A percentile compares a stretch with the other conserved stretches of the same genome.
phyloP scores from a whole-genome alignment of 2,888 invertebrate species.

The Hyalella azteca region DNA sequence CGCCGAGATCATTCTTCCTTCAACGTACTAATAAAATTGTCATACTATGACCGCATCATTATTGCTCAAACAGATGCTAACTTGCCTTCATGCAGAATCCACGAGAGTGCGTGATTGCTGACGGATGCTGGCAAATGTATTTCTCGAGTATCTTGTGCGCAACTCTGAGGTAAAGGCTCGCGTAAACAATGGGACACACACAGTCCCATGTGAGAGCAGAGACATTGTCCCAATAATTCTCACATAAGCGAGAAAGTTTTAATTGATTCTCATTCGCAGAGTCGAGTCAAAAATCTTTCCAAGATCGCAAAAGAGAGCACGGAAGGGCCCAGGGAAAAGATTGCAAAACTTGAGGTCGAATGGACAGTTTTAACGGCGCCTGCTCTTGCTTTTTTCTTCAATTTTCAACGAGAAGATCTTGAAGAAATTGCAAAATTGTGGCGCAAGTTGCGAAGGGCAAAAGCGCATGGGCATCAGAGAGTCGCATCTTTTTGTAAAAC shows the following conservation, averaged over 20 bases:
- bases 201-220: constrained; percentile 1
- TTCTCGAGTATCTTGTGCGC: too few relatives aligned
- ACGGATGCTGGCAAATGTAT: too few relatives aligned
- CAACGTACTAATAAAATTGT: too few relatives aligned
- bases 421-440: constrained; percentile 23
- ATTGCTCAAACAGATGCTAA: too few relatives aligned
- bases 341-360: constrained; percentile 27
- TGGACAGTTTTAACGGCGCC: constrained; percentile 10
- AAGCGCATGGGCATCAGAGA: neutral
- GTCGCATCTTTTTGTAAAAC: too few relatives aligned
- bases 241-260: constrained; percentile 35
- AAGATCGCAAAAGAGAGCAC: constrained; percentile 22
- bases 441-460: constrained; percentile 9
- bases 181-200: too few relatives aligned
- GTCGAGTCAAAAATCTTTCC: constrained; percentile 24
- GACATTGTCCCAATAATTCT: constrained; percentile 33
- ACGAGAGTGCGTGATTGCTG: too few relatives aligned
- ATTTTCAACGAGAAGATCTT: constrained; percentile 22
- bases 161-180: too few relatives aligned
- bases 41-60: too few relatives aligned
- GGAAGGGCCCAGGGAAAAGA: constrained; percentile 20
- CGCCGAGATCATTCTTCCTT: too few relatives aligned
- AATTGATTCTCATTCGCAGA: constrained; percentile 35
- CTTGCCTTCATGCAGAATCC: too few relatives aligned
- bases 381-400: neutral